phyloP scores from a whole-genome alignment of 2,113 vertebrate species.

The Scortum barcoo region DNA sequence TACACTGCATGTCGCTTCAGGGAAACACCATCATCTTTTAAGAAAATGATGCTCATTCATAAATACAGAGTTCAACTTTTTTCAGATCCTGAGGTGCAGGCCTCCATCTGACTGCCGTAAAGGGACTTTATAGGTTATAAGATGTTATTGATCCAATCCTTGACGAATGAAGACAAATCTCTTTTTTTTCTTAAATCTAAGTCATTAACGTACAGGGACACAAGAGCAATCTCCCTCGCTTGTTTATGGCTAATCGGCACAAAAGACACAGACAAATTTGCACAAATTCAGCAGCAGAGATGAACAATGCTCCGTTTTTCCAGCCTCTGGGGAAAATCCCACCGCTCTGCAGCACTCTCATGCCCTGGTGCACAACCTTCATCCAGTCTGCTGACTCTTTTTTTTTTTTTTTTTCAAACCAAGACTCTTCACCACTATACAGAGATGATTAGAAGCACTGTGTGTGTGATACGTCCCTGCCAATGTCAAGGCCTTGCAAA shows the following conservation, averaged over 20 bases:
- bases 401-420: no score
- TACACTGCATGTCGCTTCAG: not conserved
- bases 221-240: not conserved
- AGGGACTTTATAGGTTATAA: not conserved
- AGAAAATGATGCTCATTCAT: conserved; percentile 34
- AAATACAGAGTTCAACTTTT: conserved; percentile 31
- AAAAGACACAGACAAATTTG: not conserved
- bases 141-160: not conserved
- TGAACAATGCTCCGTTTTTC: not conserved
- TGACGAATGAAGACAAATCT: not conserved
- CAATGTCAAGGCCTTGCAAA: no score
- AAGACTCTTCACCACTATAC: no score
- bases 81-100: not conserved
- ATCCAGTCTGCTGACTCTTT: no score
- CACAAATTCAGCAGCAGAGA: not conserved
- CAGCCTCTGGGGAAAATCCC: not conserved
- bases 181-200: not conserved
- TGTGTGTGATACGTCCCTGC: no score
- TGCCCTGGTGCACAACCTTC: not conserved
- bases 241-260: not conserved
- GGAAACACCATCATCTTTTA: not conserved
- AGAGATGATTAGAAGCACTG: no score
- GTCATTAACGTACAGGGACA: not conserved
- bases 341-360: not conserved
- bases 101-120: not conserved